Evolutionary conservation across 2,888 invertebrate species (phyloP).

Genomic region (Barypeithes pellucidus): DNA sequence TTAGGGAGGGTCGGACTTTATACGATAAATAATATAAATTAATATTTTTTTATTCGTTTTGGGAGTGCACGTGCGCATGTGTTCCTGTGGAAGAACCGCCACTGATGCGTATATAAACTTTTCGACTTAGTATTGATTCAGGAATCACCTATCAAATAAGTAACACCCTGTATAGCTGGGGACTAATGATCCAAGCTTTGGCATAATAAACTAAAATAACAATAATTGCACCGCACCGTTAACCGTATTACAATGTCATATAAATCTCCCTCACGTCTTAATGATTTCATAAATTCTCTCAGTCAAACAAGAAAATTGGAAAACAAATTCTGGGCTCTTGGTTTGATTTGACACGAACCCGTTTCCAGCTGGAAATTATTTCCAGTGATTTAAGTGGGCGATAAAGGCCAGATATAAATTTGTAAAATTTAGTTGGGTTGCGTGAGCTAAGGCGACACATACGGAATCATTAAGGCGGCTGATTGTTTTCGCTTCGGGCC

Average conservation of each 20-base stretch:
- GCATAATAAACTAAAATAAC: background rate
- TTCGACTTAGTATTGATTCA: no score
- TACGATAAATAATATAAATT: no score
- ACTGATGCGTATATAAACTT: no score
- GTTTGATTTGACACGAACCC: conserved; percentile 52
- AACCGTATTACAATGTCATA: conserved; percentile 22
- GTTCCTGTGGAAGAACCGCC: no score
- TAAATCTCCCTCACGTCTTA: conserved; percentile 32
- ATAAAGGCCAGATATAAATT: conserved; percentile 59
- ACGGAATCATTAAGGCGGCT: conserved; percentile 59
- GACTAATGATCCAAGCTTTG: no score
- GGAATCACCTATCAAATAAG: no score
- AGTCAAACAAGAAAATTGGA: conserved; percentile 48
- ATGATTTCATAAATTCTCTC: conserved; percentile 43
- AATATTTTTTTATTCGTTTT: no score
- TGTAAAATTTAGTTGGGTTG: conserved; percentile 63
- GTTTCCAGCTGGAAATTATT: conserved; percentile 50
- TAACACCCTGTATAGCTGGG: no score
- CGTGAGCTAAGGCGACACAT: conserved; percentile 58
- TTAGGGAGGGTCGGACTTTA: no score
- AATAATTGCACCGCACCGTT: background rate
- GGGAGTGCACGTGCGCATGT: no score
- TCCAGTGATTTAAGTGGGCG: conserved; percentile 53
- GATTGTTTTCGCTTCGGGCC: conserved; percentile 55
- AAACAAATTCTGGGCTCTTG: conserved; percentile 49